Conservation (phyloP, 2,113 vertebrate genomes). For the Hyla sarda region DNA sequence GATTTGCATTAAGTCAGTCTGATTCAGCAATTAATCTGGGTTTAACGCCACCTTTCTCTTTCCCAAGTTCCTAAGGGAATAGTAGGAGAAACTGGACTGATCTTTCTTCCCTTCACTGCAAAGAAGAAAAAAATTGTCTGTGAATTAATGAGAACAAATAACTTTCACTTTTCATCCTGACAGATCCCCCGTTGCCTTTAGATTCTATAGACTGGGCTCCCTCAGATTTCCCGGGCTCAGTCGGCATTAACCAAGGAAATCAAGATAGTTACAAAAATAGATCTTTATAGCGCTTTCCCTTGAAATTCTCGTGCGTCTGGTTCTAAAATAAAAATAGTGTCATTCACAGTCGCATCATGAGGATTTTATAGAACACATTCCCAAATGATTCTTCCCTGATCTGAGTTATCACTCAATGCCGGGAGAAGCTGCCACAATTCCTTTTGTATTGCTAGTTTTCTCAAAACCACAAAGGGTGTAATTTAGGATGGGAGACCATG, state of each 20-base stretch:
- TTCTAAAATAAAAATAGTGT: neutral
- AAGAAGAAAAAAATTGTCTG: neutral
- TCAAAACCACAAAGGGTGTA: too few species aligned
- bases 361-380: neutral
- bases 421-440: neutral
- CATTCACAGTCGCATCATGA: slow-evolving; percentile 2
- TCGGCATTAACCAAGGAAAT: slow-evolving; percentile 8
- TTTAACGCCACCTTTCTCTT: neutral
- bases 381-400: too few species aligned
- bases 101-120: neutral
- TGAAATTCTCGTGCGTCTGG: neutral
- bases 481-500: too few species aligned
- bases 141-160: slow-evolving; percentile 44
- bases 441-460: neutral
- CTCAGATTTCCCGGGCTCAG: neutral
- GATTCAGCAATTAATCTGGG: neutral
- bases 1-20: neutral
- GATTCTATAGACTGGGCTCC: neutral
- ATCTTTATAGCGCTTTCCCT: slow-evolving; percentile 29
- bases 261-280: slow-evolving; percentile 18
- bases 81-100: neutral
- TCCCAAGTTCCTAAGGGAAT: slow-evolving; percentile 18
- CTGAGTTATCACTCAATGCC: neutral
- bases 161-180: slow-evolving; percentile 36
- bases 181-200: slow-evolving; percentile 29